Base-by-base conservation (phyloP, 1,140 invertebrate species). In the Drosophila sulfurigaster region DNA sequence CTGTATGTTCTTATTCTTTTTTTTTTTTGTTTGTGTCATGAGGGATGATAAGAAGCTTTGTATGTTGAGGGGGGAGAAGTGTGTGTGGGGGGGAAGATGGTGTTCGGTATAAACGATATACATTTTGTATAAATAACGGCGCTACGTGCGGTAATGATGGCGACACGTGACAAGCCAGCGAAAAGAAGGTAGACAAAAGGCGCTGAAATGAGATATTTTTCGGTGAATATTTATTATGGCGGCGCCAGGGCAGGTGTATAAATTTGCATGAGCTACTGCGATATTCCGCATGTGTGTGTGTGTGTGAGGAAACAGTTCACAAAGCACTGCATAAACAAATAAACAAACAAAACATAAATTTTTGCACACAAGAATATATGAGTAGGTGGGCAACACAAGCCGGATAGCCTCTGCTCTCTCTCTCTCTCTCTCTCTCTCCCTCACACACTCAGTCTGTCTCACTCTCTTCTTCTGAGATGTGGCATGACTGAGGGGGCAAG, bases 271-370 rank as follows among this genome's bases (percentile, higher is more conserved):
- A 75, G 76, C 68, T 71, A 74, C 82, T 73, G 76, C 58, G 48
- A 35, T 57, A 56, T 32, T 48, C 25, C 10, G 45, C n/a, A 16
- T 58, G 45, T 66, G 16, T 58, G 43, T 59, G 32, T 52, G 35
- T 41, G 49, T 62, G 68, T 71, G 59, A 43, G 48, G 49, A 41
- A 35, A 75, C 73, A 68, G 58, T 66, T 75, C 79, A 68, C 62
- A 79, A 77, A 88, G 83, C 81, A 87, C 79, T 87, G 83, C 83
- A 87, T 87, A 88, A 87, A 76, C 82, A 88, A 88, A 88, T 87
- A 88, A 87, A 88, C 83, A 88, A 87, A 87, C 80, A 87, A 88
- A 80, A 82, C 83, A 87, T 87, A 87, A 87, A 87, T 87, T 88
- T 78, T 83, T 88, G 49, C 57, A 56, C 56, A 69, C 65, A 43